phyloP scores from a whole-genome alignment of 2,888 invertebrate genomes.

The Emesis furor region DNA sequence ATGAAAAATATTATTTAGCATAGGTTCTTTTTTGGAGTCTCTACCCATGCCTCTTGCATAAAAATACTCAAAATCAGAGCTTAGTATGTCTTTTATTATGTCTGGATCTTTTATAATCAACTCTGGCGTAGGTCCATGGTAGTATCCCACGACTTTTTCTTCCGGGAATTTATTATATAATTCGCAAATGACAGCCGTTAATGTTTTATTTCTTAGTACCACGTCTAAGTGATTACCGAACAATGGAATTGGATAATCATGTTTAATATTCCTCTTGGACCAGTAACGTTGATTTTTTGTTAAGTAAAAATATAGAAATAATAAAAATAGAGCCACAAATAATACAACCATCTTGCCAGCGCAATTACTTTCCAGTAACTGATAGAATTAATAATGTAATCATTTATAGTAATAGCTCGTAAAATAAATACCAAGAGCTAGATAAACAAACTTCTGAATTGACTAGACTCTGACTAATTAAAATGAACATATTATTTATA shows the following conservation, averaged over 20 bases:
- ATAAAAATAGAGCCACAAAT: neutral
- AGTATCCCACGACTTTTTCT: constrained; percentile 84
- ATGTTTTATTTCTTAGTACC: constrained; percentile 76
- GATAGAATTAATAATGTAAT: neutral
- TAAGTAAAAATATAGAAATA: constrained; percentile 78
- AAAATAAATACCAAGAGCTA: too few relatives aligned
- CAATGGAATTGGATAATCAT: constrained; percentile 80
- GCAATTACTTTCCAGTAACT: neutral
- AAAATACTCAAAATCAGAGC: constrained; percentile 81
- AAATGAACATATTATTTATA: too few relatives aligned
- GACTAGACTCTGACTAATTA: too few relatives aligned
- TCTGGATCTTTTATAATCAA: constrained; percentile 82
- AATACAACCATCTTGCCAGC: constrained; percentile 7
- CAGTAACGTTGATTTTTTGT: constrained; percentile 81
- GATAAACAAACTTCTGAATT: too few relatives aligned
- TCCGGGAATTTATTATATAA: constrained; percentile 80
- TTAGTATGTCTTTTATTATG: constrained; percentile 79
- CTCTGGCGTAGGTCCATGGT: constrained; percentile 80
- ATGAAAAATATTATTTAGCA: constrained; percentile 82
- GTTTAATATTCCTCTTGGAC: constrained; percentile 80
- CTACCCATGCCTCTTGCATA: constrained; percentile 80
- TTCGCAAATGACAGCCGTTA: constrained; percentile 77
- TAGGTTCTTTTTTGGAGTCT: constrained; percentile 78
- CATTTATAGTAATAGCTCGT: too few relatives aligned
- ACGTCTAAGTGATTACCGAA: constrained; percentile 81